Evolutionary conservation across 2,888 invertebrate genomes (phyloP).

Genomic region (Micoletzkya japonica): DNA sequence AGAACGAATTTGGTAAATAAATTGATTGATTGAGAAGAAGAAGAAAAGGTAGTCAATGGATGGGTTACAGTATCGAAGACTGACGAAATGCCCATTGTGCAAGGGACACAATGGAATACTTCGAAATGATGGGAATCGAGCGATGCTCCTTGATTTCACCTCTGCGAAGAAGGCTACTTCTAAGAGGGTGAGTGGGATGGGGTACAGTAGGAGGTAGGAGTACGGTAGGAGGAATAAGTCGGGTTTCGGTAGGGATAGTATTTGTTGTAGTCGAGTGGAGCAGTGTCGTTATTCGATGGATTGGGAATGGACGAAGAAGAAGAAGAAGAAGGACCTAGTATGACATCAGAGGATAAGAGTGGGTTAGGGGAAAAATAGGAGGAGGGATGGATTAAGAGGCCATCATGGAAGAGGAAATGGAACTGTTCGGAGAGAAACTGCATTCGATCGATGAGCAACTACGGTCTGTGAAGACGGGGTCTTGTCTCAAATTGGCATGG

Average conservation of each 20-base stretch:
- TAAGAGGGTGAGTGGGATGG: background rate
- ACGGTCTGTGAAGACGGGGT: constrained; percentile 47
- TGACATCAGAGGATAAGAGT: constrained; percentile 22
- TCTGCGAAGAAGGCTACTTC: constrained; percentile 9
- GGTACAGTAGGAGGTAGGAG: no score
- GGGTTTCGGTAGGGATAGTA: background rate
- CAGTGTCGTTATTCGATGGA: background rate
- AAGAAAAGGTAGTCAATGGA: background rate
- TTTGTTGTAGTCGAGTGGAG: background rate
- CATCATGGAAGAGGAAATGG: constrained; percentile 25
- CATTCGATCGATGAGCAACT: constrained; percentile 51
- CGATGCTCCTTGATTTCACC: constrained; percentile 55
- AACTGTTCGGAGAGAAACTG: constrained; percentile 27
- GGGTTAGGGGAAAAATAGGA: background rate
- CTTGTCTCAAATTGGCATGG: constrained; percentile 54
- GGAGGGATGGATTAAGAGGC: constrained; percentile 15
- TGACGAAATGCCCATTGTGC: constrained; percentile 55
- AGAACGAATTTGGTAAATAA: constrained; percentile 40
- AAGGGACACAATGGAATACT: constrained; percentile 54
- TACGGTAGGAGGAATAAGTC: background rate
- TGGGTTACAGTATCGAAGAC: constrained; percentile 49
- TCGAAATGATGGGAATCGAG: constrained; percentile 53
- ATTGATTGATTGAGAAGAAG: background rate
- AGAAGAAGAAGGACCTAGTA: no score
- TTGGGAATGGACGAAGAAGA: constrained; percentile 32